Base-by-base conservation (phyloP, 2,113 vertebrate genomes). In the Trichechus manatus region DNA sequence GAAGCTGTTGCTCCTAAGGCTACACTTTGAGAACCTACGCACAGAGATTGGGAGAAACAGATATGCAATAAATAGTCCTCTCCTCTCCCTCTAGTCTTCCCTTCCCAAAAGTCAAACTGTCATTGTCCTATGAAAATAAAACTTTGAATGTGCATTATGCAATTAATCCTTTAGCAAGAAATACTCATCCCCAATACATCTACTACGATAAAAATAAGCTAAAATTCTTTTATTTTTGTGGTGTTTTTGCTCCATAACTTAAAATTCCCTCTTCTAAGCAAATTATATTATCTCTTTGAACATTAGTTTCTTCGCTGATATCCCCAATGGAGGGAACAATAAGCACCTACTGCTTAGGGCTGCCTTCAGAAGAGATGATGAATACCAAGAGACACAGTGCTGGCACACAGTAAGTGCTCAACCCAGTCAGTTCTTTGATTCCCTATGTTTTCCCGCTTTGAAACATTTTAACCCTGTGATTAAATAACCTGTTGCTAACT, bases 211-310 rank as follows among this genome's bases (percentile, higher is more conserved):
- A 93, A 89, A 84, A 39, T 27, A 39, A 44, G 42, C 47, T 59
- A 42, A 70, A 79, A 93, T 63, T 31, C 44, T 66, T 87, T 87
- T 61, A 42, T 56, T 80, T 92, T 66, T 95, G 50, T 39, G 31
- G 15, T 31, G 6, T 77, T 91, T 79, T 79, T 64, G 70, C 22
- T 77, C 53, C 33, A 9, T 31, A 94, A 85, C 11, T 61, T 91
- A 70, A 91, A 75, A 84, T 68, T 56, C 25, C 86, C 61, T 81
- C 79, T 81, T 53, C 70, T 47, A 72, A 3, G 11, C 56, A 93
- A 87, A 27, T 66, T 79, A 75, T 50, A 39, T 2, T 36, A 89
- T 82, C 53, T 93, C 87, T 74, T 6, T 39, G 31, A 39, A 78
- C 13, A 56, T 25, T 61, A 22, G 27, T 53, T 78, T 79, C 70